A percentile compares a stretch with the other conserved stretches of the same genome.
These are phyloP conservation scores for Gortyna flavago DNA, from an alignment of 2,888 invertebrate species.

Conservation along the genomic window DNA sequence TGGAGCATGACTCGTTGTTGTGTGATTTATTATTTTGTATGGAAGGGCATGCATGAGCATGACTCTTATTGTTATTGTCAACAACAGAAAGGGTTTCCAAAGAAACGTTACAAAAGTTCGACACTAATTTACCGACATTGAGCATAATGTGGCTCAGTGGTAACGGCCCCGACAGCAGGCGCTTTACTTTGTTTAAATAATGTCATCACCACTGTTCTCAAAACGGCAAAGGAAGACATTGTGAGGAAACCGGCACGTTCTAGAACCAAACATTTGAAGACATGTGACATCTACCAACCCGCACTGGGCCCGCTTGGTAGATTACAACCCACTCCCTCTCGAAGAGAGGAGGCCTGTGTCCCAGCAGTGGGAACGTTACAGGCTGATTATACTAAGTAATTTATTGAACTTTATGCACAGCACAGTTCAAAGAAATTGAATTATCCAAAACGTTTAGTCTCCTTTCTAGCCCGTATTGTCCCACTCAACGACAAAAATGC, in stretches of 20 bases:
- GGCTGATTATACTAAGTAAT: neutral
- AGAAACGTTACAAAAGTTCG: neutral
- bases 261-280: no score
- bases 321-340: neutral
- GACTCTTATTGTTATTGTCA: conserved; percentile 4
- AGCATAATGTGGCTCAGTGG: neutral
- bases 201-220: neutral
- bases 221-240: neutral
- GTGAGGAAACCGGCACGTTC: neutral
- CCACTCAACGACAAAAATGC: neutral
- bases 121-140: neutral
- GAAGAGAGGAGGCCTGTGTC: neutral
- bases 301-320: neutral
- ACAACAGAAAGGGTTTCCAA: neutral
- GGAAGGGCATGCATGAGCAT: conserved; percentile 5
- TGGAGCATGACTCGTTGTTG: conserved; percentile 21
- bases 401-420: neutral
- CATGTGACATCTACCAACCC: neutral
- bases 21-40: conserved; percentile 38
- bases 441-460: neutral
- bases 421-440: neutral
- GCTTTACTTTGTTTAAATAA: neutral
- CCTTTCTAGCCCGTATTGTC: neutral
- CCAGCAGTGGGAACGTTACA: no score
- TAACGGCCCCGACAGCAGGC: neutral